A percentile compares a stretch with the other conserved stretches of the same genome.
Evolutionary conservation across 37 sponge, comb jelly and placozoan genomes (phyloP).

Genomic region (Haliclona indistincta): DNA sequence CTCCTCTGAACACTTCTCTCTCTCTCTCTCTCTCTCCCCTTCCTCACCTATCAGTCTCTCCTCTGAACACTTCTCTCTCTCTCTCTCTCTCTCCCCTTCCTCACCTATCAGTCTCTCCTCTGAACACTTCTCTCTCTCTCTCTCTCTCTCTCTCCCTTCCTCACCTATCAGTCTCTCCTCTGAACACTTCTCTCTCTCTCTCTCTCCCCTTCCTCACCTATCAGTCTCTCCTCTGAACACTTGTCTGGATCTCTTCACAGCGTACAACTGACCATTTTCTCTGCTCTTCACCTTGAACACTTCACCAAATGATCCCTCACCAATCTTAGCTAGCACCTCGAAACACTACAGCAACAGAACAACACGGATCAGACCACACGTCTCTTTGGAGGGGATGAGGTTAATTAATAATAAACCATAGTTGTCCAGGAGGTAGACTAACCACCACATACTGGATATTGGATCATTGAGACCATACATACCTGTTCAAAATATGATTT

Average conservation of each 20-base stretch:
- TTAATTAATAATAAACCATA: too few relatives aligned
- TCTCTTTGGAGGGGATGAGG: too few relatives aligned
- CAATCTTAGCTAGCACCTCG: slow-evolving; percentile 59
- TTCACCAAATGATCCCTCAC: slow-evolving; percentile 92
- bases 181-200: too few relatives aligned
- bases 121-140: too few relatives aligned
- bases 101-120: slow-evolving; percentile 66
- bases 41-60: too few relatives aligned
- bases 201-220: slow-evolving; percentile 57
- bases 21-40: too few relatives aligned
- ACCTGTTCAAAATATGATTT: slow-evolving; percentile 63
- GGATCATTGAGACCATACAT: not conserved
- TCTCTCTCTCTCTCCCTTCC: too few relatives aligned
- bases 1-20: slow-evolving; percentile 67
- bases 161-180: too few relatives aligned
- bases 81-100: too few relatives aligned
- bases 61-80: too few relatives aligned
- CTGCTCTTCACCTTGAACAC: slow-evolving; percentile 63
- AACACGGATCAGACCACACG: too few relatives aligned
- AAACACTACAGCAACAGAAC: slow-evolving; percentile 67
- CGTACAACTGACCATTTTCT: slow-evolving; percentile 76
- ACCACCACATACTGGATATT: slow-evolving; percentile 6
- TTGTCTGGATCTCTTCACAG: slow-evolving; percentile 83
- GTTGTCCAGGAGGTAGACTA: not conserved
- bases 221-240: slow-evolving; percentile 61